Percentiles rank a stretch among this genome's conserved stretches.
phyloP scores from a whole-genome alignment of 2,888 invertebrate genomes.

The Punctoribates punctum region DNA sequence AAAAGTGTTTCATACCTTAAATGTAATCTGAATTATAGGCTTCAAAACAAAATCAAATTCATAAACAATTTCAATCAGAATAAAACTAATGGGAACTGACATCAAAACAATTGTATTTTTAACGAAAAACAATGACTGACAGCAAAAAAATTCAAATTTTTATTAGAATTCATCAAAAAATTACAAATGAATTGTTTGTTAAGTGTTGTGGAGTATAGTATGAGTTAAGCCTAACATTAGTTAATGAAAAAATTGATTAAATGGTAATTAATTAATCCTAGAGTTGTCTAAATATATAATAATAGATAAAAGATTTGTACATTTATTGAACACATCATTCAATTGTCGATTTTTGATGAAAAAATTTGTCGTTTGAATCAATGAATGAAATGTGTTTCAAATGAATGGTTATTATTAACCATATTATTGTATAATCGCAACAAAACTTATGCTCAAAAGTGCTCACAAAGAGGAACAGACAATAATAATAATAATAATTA shows the following conservation, averaged over 20 bases:
- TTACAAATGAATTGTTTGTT: background rate
- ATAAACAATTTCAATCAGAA: too few relatives aligned
- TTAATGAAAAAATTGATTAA: background rate
- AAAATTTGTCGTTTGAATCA: background rate
- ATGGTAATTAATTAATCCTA: constrained; percentile 14
- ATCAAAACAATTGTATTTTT: too few relatives aligned
- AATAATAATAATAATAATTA: too few relatives aligned
- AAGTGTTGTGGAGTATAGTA: background rate
- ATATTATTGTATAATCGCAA: background rate
- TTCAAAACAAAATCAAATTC: too few relatives aligned
- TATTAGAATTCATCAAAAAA: background rate
- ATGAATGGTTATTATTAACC: background rate
- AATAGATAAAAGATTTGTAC: background rate
- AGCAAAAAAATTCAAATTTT: background rate
- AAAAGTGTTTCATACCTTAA: too few relatives aligned
- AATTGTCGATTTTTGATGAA: background rate
- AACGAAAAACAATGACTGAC: too few relatives aligned
- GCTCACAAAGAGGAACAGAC: background rate
- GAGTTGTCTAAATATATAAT: background rate
- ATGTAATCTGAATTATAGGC: too few relatives aligned
- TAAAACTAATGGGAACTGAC: too few relatives aligned
- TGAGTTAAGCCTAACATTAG: background rate
- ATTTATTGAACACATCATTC: constrained; percentile 12
- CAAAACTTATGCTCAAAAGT: background rate
- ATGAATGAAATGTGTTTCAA: background rate